phyloP scores from a whole-genome alignment of 2,797 vertebrate genomes.

The Dermochelys coriacea region DNA sequence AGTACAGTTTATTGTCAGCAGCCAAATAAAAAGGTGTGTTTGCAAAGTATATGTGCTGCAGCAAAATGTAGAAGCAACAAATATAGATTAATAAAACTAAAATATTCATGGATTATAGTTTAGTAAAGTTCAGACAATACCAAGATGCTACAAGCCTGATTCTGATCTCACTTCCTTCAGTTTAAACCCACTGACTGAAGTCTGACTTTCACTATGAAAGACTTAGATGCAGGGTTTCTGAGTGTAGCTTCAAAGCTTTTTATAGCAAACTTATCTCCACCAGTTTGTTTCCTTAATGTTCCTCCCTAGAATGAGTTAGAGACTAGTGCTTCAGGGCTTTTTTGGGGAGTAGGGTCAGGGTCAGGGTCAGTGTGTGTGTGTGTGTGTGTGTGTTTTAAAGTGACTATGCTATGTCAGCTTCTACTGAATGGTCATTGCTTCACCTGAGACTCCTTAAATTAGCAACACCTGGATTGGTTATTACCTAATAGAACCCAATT shows the following conservation, averaged over 20 bases:
- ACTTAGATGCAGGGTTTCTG: rapidly evolving
- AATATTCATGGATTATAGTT: not conserved
- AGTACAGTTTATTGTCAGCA: not conserved
- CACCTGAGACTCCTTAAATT: not conserved
- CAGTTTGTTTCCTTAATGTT: not conserved
- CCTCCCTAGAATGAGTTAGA: not conserved
- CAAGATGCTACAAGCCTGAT: not conserved
- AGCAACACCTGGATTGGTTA: not conserved
- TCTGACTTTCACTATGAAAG: not conserved
- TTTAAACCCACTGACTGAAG: not conserved
- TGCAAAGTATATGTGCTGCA: no score
- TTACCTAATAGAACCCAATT: not conserved
- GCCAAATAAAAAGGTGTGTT: not conserved
- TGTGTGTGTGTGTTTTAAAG: not conserved
- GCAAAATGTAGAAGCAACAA: not conserved
- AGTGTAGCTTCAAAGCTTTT: rapidly evolving
- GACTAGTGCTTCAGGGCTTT: not conserved
- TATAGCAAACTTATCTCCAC: rapidly evolving
- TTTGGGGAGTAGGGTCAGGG: not conserved
- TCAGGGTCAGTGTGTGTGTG: no score
- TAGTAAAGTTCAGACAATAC: not conserved
- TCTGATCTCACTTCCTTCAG: rapidly evolving
- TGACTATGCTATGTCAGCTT: not conserved
- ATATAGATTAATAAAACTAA: not conserved
- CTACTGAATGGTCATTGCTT: not conserved